Conservation (phyloP, 2,797 vertebrate species). For the Oreochromis mossambicus region DNA sequence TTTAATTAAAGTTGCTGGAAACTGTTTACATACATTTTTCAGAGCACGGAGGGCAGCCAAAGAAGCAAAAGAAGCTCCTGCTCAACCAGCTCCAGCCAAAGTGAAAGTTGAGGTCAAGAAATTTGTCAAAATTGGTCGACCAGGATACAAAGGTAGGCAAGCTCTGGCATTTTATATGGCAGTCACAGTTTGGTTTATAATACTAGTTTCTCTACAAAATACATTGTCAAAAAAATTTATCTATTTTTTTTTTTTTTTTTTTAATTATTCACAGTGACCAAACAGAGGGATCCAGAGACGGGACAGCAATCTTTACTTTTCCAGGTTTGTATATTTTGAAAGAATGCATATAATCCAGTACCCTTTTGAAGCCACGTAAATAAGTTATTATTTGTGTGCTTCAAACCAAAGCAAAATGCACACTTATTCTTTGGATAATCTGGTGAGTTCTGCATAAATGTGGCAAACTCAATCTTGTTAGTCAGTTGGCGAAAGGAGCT, state of each 20-base stretch:
- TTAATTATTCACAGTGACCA: conserved; percentile 81
- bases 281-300: conserved; percentile 91
- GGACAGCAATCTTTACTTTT: conserved; percentile 96
- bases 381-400: not conserved
- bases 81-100: conserved; percentile 94
- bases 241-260: fast-evolving
- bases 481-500: not conserved
- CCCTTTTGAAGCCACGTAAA: not conserved
- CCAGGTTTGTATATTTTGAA: conserved; percentile 77
- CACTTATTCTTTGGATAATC: not conserved
- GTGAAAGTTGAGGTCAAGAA: conserved; percentile 98
- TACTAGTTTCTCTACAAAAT: not conserved
- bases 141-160: conserved; percentile 91
- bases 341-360: not conserved
- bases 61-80: conserved; percentile 95
- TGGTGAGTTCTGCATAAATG: not conserved
- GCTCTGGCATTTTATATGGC: not conserved
- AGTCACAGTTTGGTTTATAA: not conserved
- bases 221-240: not conserved
- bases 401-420: not conserved
- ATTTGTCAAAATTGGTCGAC: conserved; percentile 97
- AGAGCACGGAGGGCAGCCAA: conserved; percentile 95
- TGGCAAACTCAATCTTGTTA: not conserved
- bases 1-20: not conserved
- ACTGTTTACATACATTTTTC: not conserved